phyloP scores from a whole-genome alignment of 2,797 vertebrate genomes.

The Dipus sagitta region DNA sequence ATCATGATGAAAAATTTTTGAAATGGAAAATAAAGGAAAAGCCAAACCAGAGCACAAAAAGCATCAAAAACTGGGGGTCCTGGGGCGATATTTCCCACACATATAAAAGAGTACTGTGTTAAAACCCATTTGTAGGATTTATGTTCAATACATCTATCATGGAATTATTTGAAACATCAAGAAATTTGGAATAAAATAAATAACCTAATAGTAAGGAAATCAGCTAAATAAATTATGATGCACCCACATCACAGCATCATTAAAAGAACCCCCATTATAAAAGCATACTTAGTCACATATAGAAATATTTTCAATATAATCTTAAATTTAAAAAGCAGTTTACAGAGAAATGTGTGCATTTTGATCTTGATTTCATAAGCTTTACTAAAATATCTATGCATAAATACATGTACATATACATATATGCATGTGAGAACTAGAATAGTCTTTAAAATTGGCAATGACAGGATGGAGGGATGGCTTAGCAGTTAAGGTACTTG shows the following conservation, averaged over 20 bases:
- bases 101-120: conserved; percentile 21
- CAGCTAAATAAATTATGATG: conserved; percentile 54
- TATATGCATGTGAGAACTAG: not conserved
- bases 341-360: conserved; percentile 41
- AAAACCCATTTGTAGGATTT: conserved; percentile 55
- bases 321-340: conserved; percentile 67
- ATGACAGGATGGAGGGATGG: too few relatives aligned
- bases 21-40: conserved; percentile 62
- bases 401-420: not conserved
- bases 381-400: not conserved
- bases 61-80: not conserved
- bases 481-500: too few relatives aligned
- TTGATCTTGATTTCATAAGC: conserved; percentile 43
- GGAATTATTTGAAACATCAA: conserved; percentile 58
- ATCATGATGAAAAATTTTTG: conserved; percentile 40
- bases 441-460: not conserved
- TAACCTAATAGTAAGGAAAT: conserved; percentile 50
- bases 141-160: conserved; percentile 48
- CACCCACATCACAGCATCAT: not conserved
- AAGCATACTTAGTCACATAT: conserved; percentile 20
- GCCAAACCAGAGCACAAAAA: not conserved
- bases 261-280: conserved; percentile 58
- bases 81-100: conserved; percentile 25
- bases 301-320: conserved; percentile 49
- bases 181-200: conserved; percentile 69